Evolutionary conservation across 2,113 vertebrate genomes (phyloP).

Genomic region (Sigmodon hispidus): DNA sequence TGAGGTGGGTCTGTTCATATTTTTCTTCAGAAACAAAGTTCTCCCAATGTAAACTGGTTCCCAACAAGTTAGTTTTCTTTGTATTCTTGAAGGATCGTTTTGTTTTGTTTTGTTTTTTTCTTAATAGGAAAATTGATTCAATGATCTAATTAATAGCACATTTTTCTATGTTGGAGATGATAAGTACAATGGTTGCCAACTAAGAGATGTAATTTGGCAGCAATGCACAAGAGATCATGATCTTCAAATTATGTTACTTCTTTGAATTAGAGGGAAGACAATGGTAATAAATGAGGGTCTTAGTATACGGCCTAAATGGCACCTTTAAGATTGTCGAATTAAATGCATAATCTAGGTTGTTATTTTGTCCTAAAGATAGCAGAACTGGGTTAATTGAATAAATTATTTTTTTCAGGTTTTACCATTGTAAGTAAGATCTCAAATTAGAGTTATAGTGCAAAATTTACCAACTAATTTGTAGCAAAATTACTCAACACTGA

Average conservation of each 20-base stretch:
- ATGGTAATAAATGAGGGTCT: constrained; percentile 78
- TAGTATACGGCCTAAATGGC: constrained; percentile 56
- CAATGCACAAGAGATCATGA: constrained; percentile 71
- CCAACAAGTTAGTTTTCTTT: constrained; percentile 52
- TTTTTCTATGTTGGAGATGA: constrained; percentile 66
- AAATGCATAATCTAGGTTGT: constrained; percentile 71
- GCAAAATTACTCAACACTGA: constrained; percentile 51
- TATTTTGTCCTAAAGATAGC: constrained; percentile 68
- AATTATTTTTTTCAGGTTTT: constrained; percentile 74
- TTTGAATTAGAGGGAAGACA: constrained; percentile 78
- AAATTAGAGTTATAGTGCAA: constrained; percentile 63
- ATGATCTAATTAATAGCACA: constrained; percentile 77
- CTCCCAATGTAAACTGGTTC: constrained; percentile 32
- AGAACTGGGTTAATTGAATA: constrained; percentile 76
- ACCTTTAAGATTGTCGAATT: constrained; percentile 69
- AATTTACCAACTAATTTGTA: constrained; percentile 62
- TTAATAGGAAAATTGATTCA: constrained; percentile 68
- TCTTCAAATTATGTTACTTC: constrained; percentile 76
- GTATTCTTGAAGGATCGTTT: constrained; percentile 60
- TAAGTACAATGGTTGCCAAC: constrained; percentile 77
- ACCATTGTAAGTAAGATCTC: constrained; percentile 59
- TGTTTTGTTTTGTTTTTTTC: too few relatives aligned
- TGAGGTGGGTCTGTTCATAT: neutral
- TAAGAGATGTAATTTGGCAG: constrained; percentile 80
- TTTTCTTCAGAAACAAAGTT: neutral